Evolutionary conservation across 2,888 invertebrate genomes (phyloP).

Genomic region (Peribatodes rhomboidaria): DNA sequence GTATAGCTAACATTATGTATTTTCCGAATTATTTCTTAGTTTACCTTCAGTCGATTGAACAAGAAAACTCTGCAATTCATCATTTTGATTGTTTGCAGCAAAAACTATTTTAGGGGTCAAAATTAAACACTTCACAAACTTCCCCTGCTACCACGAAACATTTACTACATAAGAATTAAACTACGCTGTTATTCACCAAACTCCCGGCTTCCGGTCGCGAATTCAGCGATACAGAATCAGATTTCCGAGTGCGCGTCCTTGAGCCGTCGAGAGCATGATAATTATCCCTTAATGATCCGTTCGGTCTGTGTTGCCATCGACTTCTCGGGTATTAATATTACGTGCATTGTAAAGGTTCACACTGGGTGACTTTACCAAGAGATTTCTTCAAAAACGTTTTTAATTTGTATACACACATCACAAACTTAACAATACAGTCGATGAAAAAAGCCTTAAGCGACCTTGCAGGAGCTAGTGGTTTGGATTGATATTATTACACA

Average conservation of each 20-base stretch:
- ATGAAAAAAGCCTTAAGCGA: no score
- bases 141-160: neutral
- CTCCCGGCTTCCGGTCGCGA: slow-evolving; percentile 60
- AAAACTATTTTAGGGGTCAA: neutral
- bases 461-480: no score
- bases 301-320: slow-evolving; percentile 73
- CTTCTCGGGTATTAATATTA: slow-evolving; percentile 73
- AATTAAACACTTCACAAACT: neutral
- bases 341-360: slow-evolving; percentile 75
- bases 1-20: no score
- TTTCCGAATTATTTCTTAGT: no score
- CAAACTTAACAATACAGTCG: no score
- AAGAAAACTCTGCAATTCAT: no score
- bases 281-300: slow-evolving; percentile 83
- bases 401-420: neutral
- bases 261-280: slow-evolving; percentile 77
- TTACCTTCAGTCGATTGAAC: no score
- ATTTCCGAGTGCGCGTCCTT: slow-evolving; percentile 77
- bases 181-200: slow-evolving; percentile 60
- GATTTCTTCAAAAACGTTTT: neutral
- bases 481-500: no score
- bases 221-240: slow-evolving; percentile 66
- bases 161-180: slow-evolving; percentile 34
- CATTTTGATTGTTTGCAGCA: neutral
- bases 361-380: slow-evolving; percentile 41